Base-by-base conservation (phyloP, 2,888 invertebrate genomes). In the Geophilus truncorum region DNA sequence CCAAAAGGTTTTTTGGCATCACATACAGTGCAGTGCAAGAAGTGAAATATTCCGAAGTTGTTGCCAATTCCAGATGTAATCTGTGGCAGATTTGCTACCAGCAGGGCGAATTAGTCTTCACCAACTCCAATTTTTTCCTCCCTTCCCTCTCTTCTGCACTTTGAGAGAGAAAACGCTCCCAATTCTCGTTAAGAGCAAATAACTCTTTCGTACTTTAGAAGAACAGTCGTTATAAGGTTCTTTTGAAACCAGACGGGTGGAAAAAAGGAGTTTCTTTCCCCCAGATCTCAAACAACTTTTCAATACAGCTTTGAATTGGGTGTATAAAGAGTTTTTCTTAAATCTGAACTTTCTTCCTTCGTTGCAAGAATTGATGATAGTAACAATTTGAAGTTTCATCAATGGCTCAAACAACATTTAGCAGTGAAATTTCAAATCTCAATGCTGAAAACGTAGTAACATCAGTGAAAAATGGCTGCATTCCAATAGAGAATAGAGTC, bases 31-130 rank as follows among this genome's bases (percentile, higher is more conserved):
- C 62, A 62, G 23, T 62, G 62, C 25, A 62, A 62, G 62, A 62
- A 62, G 62, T 62, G 62, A 62, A 62, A 62, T 62, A 62, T 62
- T 62, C 62, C 62, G 62, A 62, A 62, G 62, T 62, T 62, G 62
- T 62, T 62, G 62, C 62, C 62, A 62, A 62, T 62, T 62, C 62
- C 62, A 62, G 62, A 62, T 62, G 62, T 62, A 62, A 62, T 62
- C 62, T 62, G 62, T 62, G 62, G 62, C 62, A 62, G 62, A 62
- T 62, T 62, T 62, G 62, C 62, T 62, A 62, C 62, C 62, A 62
- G 62, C 62, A 23, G 15, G 62, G 62, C 62, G 62, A 62, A 62
- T 62, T 62, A 62, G 62, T 62, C 62, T 62, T 28, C 62, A 62
- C 62, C 62, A 62, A 62, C 62, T 62, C 25, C 62, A 62, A 62